Conservation (phyloP, 1,140 invertebrate genomes). For the Episyrphus balteatus region DNA sequence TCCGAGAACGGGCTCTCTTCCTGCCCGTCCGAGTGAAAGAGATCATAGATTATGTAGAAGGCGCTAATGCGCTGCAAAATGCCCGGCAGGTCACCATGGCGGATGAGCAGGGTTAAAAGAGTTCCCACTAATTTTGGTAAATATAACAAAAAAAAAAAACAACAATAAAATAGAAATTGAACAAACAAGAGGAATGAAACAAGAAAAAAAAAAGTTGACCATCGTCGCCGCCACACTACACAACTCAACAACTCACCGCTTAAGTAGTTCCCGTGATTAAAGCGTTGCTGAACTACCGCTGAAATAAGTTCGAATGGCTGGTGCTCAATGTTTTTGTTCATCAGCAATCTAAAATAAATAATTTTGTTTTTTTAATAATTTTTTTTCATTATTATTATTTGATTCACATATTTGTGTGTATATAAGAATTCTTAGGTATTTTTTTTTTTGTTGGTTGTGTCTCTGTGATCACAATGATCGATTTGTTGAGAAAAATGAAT, state of each 20-base stretch:
- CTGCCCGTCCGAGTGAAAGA: slow-evolving; percentile 1
- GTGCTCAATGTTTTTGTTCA: slow-evolving; percentile 4
- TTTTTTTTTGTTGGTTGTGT: too few relatives aligned
- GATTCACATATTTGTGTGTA: too few relatives aligned
- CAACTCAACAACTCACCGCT: neutral
- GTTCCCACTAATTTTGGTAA: slow-evolving; percentile 1
- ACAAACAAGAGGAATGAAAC: too few relatives aligned
- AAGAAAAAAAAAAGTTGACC: too few relatives aligned
- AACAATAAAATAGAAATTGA: too few relatives aligned
- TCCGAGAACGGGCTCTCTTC: slow-evolving; percentile 1
- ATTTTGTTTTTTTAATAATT: neutral
- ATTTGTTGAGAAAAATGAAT: neutral
- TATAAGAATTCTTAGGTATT: too few relatives aligned
- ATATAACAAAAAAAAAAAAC: neutral
- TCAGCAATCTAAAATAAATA: slow-evolving; percentile 2
- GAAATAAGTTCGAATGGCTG: slow-evolving; percentile 6
- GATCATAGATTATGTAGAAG: slow-evolving; percentile 4
- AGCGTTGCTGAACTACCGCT: slow-evolving; percentile 1
- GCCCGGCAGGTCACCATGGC: slow-evolving; percentile 3
- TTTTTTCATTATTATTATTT: too few relatives aligned
- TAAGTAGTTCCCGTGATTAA: slow-evolving; percentile 1
- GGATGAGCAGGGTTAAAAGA: slow-evolving; percentile 1
- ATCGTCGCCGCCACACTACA: neutral
- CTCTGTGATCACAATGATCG: neutral
- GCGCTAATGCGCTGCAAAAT: slow-evolving; percentile 4